Evolutionary conservation across 2,888 invertebrate species (phyloP).

Genomic region (Ditula angustiorana): DNA sequence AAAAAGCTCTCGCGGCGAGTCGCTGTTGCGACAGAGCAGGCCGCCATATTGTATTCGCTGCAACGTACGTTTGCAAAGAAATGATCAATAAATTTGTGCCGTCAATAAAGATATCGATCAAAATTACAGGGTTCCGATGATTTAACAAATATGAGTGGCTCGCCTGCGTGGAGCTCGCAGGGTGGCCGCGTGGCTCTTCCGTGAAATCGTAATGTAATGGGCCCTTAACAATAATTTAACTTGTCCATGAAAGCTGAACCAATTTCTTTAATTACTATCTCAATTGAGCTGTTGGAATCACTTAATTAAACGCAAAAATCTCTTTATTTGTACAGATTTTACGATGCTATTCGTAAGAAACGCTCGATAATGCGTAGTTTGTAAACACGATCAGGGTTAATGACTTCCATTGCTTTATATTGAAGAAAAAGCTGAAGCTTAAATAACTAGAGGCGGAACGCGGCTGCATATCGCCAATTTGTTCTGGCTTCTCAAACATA

Average conservation of each 20-base stretch:
- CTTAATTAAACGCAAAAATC: constrained; percentile 71
- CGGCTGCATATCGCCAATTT: constrained; percentile 29
- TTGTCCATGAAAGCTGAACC: constrained; percentile 71
- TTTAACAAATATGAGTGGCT: constrained; percentile 82
- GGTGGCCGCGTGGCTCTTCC: constrained; percentile 79
- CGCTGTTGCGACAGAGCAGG: constrained; percentile 73
- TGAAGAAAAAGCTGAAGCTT: constrained; percentile 53
- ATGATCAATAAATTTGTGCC: constrained; percentile 83
- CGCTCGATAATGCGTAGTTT: constrained; percentile 56
- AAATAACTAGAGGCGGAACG: constrained; percentile 31
- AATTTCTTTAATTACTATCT: constrained; percentile 74
- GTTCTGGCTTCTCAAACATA: constrained; percentile 36
- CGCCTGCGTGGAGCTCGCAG: constrained; percentile 69
- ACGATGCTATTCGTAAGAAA: constrained; percentile 58
- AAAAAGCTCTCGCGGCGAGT: constrained; percentile 69
- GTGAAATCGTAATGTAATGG: constrained; percentile 77
- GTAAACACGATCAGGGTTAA: constrained; percentile 67
- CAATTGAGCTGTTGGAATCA: constrained; percentile 69
- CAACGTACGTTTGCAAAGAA: constrained; percentile 79
- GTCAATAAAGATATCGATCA: constrained; percentile 85
- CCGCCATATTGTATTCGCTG: constrained; percentile 76
- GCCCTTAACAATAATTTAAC: constrained; percentile 75
- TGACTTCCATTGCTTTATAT: constrained; percentile 57
- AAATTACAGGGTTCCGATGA: constrained; percentile 84
- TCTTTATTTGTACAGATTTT: constrained; percentile 71